Percentiles rank a stretch among this genome's conserved stretches.
phyloP scores from a whole-genome alignment of 1,140 invertebrate species.

The Ridgeia piscesae region DNA sequence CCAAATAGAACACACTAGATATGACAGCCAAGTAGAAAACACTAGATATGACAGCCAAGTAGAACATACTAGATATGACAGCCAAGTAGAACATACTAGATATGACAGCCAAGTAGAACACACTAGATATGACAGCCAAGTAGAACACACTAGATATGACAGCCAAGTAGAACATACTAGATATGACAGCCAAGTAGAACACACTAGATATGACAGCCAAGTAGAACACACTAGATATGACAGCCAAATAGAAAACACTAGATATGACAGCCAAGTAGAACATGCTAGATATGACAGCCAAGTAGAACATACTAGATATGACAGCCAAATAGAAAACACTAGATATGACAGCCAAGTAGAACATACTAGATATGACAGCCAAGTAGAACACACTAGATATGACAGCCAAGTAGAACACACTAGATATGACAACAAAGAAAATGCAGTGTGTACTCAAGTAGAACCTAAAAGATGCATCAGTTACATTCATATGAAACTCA shows the following conservation, averaged over 20 bases:
- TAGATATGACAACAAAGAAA: too few relatives aligned
- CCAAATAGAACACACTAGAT: too few relatives aligned
- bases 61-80: constrained; percentile 70
- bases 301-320: constrained; percentile 73
- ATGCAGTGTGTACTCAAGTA: too few relatives aligned
- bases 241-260: too few relatives aligned
- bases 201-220: constrained; percentile 51
- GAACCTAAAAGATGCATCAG: too few relatives aligned
- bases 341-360: constrained; percentile 63
- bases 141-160: constrained; percentile 56
- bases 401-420: background rate
- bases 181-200: background rate
- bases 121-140: constrained; percentile 51
- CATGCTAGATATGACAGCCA: constrained; percentile 60
- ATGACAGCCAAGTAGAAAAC: too few relatives aligned
- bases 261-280: constrained; percentile 2
- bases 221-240: too few relatives aligned
- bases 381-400: too few relatives aligned
- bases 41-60: constrained; percentile 62
- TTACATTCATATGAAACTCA: too few relatives aligned
- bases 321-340: too few relatives aligned
- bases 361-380: constrained; percentile 67
- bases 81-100: constrained; percentile 76
- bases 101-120: background rate
- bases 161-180: constrained; percentile 76